A percentile compares a stretch with the other conserved stretches of the same genome.
Evolutionary conservation across 2,888 invertebrate genomes (phyloP).

Genomic region (Selenia dentaria): DNA sequence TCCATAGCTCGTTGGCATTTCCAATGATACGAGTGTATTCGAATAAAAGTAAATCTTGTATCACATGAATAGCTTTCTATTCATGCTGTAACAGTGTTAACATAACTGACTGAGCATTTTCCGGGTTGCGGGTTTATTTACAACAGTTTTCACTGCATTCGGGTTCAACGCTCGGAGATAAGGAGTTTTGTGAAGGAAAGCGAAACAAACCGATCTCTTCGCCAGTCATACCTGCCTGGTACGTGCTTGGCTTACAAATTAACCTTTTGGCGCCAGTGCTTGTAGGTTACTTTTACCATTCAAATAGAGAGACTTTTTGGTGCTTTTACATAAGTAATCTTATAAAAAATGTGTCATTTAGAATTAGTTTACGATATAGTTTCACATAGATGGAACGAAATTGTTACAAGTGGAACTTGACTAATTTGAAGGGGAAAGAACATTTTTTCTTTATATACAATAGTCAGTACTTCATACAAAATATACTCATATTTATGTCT

Average conservation of each 20-base stretch:
- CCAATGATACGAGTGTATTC: no score
- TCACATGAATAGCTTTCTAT: constrained; percentile 15
- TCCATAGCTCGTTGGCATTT: no score
- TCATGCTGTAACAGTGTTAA: constrained; percentile 9
- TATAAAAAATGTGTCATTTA: no score
- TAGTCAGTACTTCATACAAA: no score
- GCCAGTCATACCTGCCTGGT: constrained; percentile 9
- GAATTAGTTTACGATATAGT: no score
- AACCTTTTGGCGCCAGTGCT: background rate
- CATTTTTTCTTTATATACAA: no score
- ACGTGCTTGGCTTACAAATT: constrained; percentile 28
- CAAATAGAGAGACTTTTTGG: background rate
- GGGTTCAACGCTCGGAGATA: constrained; percentile 49
- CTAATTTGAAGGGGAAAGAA: no score
- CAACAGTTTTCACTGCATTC: constrained; percentile 22
- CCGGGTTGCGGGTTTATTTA: constrained; percentile 9
- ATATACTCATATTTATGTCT: no score
- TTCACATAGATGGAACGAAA: no score
- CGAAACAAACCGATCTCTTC: constrained; percentile 39
- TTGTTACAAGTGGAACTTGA: no score
- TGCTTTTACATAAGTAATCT: no score
- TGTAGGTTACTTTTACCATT: background rate
- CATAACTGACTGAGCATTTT: constrained; percentile 11
- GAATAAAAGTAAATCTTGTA: no score
- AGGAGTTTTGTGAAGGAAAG: constrained; percentile 54